A percentile compares a stretch with the other conserved stretches of the same genome.
These are phyloP conservation scores for Fragum fragum DNA, from an alignment of 2,888 invertebrate species.

Conservation along the genomic window DNA sequence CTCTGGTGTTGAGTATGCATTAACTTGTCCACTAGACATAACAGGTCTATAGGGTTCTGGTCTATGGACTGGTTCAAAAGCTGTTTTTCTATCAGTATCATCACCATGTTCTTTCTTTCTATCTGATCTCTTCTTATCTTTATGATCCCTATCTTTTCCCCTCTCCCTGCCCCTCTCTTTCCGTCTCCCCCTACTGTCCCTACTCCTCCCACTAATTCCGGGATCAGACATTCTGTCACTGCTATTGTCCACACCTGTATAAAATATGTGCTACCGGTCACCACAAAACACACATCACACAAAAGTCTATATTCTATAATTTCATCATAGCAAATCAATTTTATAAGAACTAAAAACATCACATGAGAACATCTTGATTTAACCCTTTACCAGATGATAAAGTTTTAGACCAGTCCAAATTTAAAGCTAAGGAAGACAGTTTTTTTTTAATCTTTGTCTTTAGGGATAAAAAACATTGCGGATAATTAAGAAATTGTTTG, in stretches of 20 bases:
- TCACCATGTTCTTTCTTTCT: slow-evolving; percentile 31
- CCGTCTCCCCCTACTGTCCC: slow-evolving; percentile 42
- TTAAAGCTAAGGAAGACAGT: no score
- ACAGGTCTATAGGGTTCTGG: slow-evolving; percentile 71
- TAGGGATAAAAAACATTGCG: no score
- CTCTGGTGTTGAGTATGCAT: slow-evolving; percentile 55
- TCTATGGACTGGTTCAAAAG: slow-evolving; percentile 77
- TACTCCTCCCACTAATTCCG: slow-evolving; percentile 62
- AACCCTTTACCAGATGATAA: no score
- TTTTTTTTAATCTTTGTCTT: no score
- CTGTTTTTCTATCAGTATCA: slow-evolving; percentile 62
- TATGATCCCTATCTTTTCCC: slow-evolving; percentile 34
- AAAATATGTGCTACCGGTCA: slow-evolving; percentile 23
- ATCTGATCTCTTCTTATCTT: slow-evolving; percentile 32
- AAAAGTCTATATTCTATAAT: no score
- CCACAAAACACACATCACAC: slow-evolving; percentile 23
- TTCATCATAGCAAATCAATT: no score
- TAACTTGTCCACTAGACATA: slow-evolving; percentile 58
- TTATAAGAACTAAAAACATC: no score
- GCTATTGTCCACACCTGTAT: slow-evolving; percentile 59
- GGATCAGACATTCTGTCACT: slow-evolving; percentile 57
- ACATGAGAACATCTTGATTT: no score
- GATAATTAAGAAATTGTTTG: no score
- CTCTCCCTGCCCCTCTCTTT: slow-evolving; percentile 47
- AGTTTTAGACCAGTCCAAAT: no score